Conservation (phyloP, 1,140 invertebrate species). For the Mamestra configurata region DNA sequence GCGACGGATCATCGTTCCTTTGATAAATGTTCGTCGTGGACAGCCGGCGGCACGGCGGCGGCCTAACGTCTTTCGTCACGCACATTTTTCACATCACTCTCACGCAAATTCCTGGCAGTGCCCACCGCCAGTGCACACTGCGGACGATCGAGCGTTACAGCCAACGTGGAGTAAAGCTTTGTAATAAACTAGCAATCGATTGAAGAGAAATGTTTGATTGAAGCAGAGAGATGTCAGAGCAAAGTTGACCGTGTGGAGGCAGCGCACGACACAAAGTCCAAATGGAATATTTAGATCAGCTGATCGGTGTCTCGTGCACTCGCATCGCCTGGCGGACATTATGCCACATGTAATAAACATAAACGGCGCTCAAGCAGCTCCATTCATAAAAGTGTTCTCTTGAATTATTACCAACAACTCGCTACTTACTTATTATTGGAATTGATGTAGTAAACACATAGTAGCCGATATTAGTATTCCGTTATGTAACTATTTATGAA, state of each 20-base stretch:
- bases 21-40: conserved; percentile 43
- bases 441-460: conserved; percentile 65
- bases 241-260: conserved; percentile 13
- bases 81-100: conserved; percentile 41
- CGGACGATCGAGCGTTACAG: background rate
- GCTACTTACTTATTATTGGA: conserved; percentile 58
- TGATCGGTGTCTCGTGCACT: conserved; percentile 57
- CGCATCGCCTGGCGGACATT: conserved; percentile 60
- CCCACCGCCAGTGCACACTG: background rate
- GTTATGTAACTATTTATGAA: conserved; percentile 40
- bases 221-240: background rate
- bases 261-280: conserved; percentile 29
- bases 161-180: background rate
- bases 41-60: conserved; percentile 9
- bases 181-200: background rate
- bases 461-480: conserved; percentile 36
- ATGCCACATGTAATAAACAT: conserved; percentile 68
- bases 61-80: conserved; percentile 37
- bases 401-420: conserved; percentile 66
- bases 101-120: conserved; percentile 31
- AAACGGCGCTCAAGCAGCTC: conserved; percentile 61
- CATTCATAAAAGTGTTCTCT: conserved; percentile 73
- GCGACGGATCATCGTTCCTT: conserved; percentile 38
- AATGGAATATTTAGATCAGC: conserved; percentile 56
- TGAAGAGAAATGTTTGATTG: background rate